Evolutionary conservation across 2,797 vertebrate species (phyloP).

Genomic region (Merluccius polli): DNA sequence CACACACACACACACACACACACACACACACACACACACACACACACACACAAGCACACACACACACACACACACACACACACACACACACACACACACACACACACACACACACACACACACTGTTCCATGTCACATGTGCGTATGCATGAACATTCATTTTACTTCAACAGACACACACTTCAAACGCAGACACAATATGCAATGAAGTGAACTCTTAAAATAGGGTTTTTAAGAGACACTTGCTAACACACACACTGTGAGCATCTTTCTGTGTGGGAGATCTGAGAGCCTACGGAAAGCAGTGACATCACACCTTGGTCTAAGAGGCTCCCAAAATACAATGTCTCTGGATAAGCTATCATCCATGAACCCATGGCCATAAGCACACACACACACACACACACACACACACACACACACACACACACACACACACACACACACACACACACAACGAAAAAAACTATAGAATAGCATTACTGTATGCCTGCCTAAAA

Average conservation of each 20-base stretch:
- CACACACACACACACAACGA: conserved; percentile 4
- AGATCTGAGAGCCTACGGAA: conserved; percentile 49
- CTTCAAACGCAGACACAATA: no score
- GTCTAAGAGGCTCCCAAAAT: conserved; percentile 62
- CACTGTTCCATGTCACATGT: not conserved
- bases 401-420: conserved; percentile 36
- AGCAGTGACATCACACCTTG: conserved; percentile 54
- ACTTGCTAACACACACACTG: conserved; percentile 22
- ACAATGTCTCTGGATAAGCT: conserved; percentile 54
- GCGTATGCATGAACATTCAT: not conserved
- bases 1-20: conserved; percentile 10
- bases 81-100: conserved; percentile 10
- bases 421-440: conserved; percentile 33
- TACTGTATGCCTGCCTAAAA: not conserved
- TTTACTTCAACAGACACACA: not conserved
- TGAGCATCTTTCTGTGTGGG: conserved; percentile 36
- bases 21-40: conserved; percentile 4
- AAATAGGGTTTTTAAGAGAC: no score
- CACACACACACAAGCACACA: conserved; percentile 6
- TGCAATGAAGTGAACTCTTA: no score
- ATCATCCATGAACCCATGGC: not conserved
- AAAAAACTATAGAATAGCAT: not conserved
- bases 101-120: conserved; percentile 21
- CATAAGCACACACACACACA: conserved; percentile 36
- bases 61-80: conserved; percentile 11